Conservation (phyloP, 2,797 vertebrate species). For the Astyanax mexicanus region DNA sequence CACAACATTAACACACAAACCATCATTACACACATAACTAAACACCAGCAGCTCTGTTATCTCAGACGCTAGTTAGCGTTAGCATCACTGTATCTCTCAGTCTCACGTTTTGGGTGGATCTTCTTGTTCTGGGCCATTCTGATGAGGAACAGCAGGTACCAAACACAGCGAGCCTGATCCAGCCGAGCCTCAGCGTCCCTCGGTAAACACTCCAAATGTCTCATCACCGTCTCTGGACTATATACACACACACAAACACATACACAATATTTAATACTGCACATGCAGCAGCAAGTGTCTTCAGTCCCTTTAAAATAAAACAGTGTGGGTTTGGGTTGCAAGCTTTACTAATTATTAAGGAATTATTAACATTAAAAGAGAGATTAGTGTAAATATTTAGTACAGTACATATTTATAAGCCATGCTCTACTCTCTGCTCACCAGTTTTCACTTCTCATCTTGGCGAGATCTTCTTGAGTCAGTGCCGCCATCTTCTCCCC, state of each 20-base stretch:
- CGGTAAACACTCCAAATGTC: conserved; percentile 82
- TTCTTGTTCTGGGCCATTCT: conserved; percentile 77
- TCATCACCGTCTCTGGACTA: conserved; percentile 79
- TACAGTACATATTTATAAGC: too few relatives aligned
- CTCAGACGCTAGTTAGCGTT: background rate
- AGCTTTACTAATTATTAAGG: too few relatives aligned
- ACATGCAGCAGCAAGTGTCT: too few relatives aligned
- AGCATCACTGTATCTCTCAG: background rate
- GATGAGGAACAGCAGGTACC: conserved; percentile 87
- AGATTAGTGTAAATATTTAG: too few relatives aligned
- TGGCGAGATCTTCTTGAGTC: conserved; percentile 80
- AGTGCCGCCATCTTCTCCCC: conserved; percentile 79
- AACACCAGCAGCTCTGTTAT: too few relatives aligned
- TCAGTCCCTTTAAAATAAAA: too few relatives aligned
- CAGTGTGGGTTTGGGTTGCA: too few relatives aligned
- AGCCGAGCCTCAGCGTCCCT: conserved; percentile 72
- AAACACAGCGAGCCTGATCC: conserved; percentile 80
- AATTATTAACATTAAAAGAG: too few relatives aligned
- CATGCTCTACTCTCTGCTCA: conserved; percentile 58
- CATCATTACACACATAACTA: background rate
- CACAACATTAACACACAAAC: background rate
- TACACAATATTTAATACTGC: background rate
- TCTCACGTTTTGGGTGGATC: conserved; percentile 86
- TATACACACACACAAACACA: conserved; percentile 1
- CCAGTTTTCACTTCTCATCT: conserved; percentile 81